Conservation (phyloP, 2,113 vertebrate genomes). For the Oplegnathus fasciatus region DNA sequence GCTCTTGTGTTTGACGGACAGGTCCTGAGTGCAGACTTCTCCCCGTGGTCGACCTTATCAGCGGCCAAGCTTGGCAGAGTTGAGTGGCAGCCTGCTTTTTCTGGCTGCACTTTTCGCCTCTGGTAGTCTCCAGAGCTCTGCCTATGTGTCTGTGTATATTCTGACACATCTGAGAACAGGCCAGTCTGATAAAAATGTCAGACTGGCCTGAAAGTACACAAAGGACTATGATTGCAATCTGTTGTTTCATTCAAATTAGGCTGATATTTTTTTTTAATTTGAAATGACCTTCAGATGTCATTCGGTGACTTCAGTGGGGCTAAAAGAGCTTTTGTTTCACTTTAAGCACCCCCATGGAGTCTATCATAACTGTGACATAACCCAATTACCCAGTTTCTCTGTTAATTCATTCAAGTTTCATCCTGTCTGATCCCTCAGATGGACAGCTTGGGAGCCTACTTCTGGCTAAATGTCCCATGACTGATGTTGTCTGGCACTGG, state of each 20-base stretch:
- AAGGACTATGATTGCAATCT: constrained; percentile 51
- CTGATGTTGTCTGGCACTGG: constrained; percentile 8
- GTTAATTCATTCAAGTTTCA: constrained; percentile 23
- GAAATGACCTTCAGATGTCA: constrained; percentile 53
- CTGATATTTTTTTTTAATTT: constrained; percentile 23
- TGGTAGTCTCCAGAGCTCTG: constrained; percentile 56
- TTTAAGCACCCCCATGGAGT: constrained; percentile 1
- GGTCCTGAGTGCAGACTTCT: constrained; percentile 77
- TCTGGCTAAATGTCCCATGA: constrained; percentile 10
- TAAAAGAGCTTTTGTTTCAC: constrained; percentile 40
- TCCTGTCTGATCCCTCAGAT: constrained; percentile 16
- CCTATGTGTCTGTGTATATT: constrained; percentile 19
- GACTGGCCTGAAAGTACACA: too few species aligned
- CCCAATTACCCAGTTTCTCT: constrained; percentile 52
- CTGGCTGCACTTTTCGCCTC: constrained; percentile 64
- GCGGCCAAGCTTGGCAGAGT: constrained; percentile 56
- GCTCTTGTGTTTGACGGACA: constrained; percentile 79
- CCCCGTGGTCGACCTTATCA: constrained; percentile 77
- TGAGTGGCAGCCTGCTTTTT: constrained; percentile 78
- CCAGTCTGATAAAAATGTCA: constrained; percentile 38
- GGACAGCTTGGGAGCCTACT: neutral
- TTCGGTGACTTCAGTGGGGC: constrained; percentile 11
- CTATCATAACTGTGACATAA: constrained; percentile 46
- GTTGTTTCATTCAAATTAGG: constrained; percentile 48
- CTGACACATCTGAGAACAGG: neutral